Conservation (phyloP, 2,888 invertebrate genomes). For the Drosophila ezoana region DNA sequence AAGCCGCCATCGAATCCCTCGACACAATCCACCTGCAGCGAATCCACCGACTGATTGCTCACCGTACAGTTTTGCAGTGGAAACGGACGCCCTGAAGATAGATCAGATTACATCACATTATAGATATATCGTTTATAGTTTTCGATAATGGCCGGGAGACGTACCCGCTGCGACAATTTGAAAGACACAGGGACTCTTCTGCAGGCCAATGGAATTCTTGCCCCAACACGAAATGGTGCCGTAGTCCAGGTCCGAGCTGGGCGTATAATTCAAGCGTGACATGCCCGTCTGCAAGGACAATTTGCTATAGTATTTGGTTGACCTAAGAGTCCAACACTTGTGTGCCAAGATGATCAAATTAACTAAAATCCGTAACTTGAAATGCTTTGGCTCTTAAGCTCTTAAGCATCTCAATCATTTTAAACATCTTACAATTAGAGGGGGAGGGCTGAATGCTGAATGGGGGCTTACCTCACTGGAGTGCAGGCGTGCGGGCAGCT, state of each 20-base stretch:
- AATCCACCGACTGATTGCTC: slow-evolving; percentile 93
- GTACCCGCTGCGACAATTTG: slow-evolving; percentile 94
- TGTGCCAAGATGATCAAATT: slow-evolving; percentile 16
- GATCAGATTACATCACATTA: not conserved
- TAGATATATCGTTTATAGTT: not conserved
- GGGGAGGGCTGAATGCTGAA: not conserved
- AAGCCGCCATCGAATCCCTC: slow-evolving; percentile 95
- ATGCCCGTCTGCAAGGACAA: slow-evolving; percentile 82
- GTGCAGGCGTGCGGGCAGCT: slow-evolving; percentile 89
- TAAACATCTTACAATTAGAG: slow-evolving; percentile 34
- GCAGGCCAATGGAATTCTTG: slow-evolving; percentile 92
- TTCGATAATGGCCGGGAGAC: not conserved
- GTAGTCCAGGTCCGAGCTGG: slow-evolving; percentile 94
- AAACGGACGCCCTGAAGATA: slow-evolving; percentile 91
- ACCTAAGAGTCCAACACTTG: slow-evolving; percentile 1
- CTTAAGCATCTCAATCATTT: slow-evolving; percentile 26
- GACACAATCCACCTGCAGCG: slow-evolving; percentile 93
- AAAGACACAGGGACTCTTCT: slow-evolving; percentile 93
- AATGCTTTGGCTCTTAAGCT: slow-evolving; percentile 20
- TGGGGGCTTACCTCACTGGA: slow-evolving; percentile 84
- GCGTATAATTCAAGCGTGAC: slow-evolving; percentile 92
- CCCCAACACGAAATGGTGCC: slow-evolving; percentile 95
- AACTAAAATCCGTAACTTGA: slow-evolving; percentile 8
- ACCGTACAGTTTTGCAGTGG: slow-evolving; percentile 95
- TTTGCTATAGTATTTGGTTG: not conserved